phyloP scores from a whole-genome alignment of 1,140 invertebrate genomes.

The Triops longicaudatus region DNA sequence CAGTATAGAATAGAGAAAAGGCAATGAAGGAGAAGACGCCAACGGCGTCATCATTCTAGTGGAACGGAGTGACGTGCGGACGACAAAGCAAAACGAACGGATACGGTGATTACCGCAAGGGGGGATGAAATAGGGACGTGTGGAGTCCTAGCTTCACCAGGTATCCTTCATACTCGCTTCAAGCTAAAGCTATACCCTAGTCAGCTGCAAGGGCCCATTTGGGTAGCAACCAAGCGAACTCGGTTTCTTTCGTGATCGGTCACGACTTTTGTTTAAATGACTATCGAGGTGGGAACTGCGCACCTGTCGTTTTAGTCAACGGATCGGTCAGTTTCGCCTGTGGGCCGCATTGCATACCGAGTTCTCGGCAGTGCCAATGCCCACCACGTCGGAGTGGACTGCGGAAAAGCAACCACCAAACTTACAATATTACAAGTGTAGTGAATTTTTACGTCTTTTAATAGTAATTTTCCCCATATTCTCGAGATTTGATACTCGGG shows the following conservation, averaged over 20 bases:
- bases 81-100: conserved; percentile 1
- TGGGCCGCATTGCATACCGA: neutral
- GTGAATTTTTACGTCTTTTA: neutral
- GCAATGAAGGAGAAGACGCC: neutral
- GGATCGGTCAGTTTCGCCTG: neutral
- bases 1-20: neutral
- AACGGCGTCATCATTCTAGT: conserved; percentile 6
- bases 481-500: neutral
- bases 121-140: conserved; percentile 1
- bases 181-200: neutral
- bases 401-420: neutral
- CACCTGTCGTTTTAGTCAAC: neutral
- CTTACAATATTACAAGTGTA: neutral
- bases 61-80: neutral
- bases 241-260: neutral
- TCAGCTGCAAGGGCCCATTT: too few species aligned
- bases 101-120: conserved; percentile 6
- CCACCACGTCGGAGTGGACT: neutral
- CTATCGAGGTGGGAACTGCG: conserved; percentile 13
- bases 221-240: neutral
- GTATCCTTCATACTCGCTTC: neutral
- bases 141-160: neutral
- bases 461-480: neutral
- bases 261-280: neutral
- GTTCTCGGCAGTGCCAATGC: conserved; percentile 4